Conservation (phyloP, 2,888 invertebrate genomes). For the Griposia aprilina region DNA sequence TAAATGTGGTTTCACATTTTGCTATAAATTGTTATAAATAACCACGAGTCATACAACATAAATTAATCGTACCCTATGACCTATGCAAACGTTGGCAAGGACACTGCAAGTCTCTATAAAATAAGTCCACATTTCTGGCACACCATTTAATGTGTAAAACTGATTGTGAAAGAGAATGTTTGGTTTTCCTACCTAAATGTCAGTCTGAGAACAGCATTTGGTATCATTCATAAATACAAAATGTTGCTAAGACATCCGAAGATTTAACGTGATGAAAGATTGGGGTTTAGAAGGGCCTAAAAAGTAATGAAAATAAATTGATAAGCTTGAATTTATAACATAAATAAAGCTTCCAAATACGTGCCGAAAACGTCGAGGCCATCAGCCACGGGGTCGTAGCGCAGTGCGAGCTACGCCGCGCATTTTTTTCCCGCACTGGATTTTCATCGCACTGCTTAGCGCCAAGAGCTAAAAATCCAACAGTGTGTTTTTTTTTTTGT, state of each 20-base stretch:
- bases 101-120: constrained; percentile 16
- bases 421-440: neutral
- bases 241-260: constrained; percentile 1
- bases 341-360: constrained; percentile 45
- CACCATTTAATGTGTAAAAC: constrained; percentile 15
- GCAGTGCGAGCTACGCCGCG: constrained; percentile 16
- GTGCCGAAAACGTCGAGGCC: constrained; percentile 17
- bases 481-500: neutral
- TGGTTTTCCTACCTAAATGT: constrained; percentile 17
- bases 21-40: too few relatives aligned
- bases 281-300: neutral
- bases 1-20: neutral
- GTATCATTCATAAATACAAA: constrained; percentile 14
- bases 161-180: constrained; percentile 40
- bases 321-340: constrained; percentile 45
- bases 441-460: neutral
- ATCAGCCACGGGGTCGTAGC: neutral
- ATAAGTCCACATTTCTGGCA: constrained; percentile 25
- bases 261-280: constrained; percentile 25
- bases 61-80: constrained; percentile 31
- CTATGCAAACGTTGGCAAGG: constrained; percentile 32
- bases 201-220: constrained; percentile 4
- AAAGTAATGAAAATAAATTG: constrained; percentile 41
- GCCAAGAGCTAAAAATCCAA: neutral
- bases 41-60: neutral